These are phyloP conservation scores for Melanotaenia trifasciata DNA, from an alignment of 2,797 vertebrate genomes.

Conservation along the genomic window DNA sequence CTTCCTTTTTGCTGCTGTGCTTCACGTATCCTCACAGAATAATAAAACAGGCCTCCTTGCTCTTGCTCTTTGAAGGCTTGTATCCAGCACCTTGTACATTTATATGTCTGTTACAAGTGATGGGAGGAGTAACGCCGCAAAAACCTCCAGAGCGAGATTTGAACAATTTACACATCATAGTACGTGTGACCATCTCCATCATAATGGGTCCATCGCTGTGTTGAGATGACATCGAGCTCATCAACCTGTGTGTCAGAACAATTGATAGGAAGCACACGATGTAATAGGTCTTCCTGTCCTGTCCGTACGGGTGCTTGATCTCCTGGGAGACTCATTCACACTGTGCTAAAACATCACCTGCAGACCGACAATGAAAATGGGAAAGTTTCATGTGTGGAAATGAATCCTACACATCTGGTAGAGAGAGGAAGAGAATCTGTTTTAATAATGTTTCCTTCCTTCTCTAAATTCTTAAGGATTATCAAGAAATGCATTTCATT, in stretches of 20 bases:
- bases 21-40: background rate
- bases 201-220: constrained; percentile 42
- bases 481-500: background rate
- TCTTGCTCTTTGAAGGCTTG: background rate
- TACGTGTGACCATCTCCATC: constrained; percentile 62
- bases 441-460: background rate
- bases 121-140: background rate
- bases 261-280: constrained; percentile 58
- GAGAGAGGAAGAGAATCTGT: constrained; percentile 4
- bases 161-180: constrained; percentile 68
- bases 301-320: constrained; percentile 48
- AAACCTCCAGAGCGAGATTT: constrained; percentile 32
- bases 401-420: constrained; percentile 22
- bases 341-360: constrained; percentile 12
- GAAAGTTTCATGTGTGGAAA: constrained; percentile 37
- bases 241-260: constrained; percentile 55
- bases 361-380: constrained; percentile 31
- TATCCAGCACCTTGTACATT: constrained; percentile 6
- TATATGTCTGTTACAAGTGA: constrained; percentile 4
- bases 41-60: constrained; percentile 19
- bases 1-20: background rate
- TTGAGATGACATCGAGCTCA: constrained; percentile 40
- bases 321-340: constrained; percentile 59
- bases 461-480: background rate
- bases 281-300: constrained; percentile 63